Conservation (phyloP, 2,888 invertebrate genomes). For the Campoplex nolae region DNA sequence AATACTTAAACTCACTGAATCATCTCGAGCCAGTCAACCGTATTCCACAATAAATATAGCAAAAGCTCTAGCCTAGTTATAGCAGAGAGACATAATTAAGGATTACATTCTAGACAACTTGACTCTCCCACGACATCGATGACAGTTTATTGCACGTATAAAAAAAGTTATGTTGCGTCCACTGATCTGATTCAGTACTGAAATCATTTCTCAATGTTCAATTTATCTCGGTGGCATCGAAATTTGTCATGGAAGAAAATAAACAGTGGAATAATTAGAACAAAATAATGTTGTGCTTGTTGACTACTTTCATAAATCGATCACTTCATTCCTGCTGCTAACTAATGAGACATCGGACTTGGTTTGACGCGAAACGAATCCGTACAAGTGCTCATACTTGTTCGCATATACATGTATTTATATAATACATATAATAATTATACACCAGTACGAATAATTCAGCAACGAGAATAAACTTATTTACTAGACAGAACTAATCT, state of each 20-base stretch:
- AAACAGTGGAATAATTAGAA: neutral
- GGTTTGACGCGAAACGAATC: neutral
- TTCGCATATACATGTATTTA: neutral
- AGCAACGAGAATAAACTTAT: constrained; percentile 2
- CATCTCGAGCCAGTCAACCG: neutral
- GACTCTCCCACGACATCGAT: neutral
- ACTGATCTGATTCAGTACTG: neutral
- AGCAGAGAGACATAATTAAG: neutral
- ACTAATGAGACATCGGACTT: neutral
- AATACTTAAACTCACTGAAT: neutral
- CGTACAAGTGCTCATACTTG: neutral
- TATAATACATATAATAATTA: constrained; percentile 2
- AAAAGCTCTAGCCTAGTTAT: neutral
- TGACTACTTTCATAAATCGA: neutral
- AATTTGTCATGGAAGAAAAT: neutral
- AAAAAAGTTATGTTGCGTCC: neutral
- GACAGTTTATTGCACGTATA: neutral
- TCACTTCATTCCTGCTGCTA: neutral
- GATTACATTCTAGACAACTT: neutral
- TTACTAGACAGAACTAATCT: constrained; percentile 19
- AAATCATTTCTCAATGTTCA: neutral
- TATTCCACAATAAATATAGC: neutral
- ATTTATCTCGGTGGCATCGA: neutral
- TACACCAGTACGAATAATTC: neutral
- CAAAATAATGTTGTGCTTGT: neutral